Evolutionary conservation across 2,113 vertebrate species (phyloP), one percentile per base, ranked within the genome.

Genomic region (Vicugna pacos): DNA sequence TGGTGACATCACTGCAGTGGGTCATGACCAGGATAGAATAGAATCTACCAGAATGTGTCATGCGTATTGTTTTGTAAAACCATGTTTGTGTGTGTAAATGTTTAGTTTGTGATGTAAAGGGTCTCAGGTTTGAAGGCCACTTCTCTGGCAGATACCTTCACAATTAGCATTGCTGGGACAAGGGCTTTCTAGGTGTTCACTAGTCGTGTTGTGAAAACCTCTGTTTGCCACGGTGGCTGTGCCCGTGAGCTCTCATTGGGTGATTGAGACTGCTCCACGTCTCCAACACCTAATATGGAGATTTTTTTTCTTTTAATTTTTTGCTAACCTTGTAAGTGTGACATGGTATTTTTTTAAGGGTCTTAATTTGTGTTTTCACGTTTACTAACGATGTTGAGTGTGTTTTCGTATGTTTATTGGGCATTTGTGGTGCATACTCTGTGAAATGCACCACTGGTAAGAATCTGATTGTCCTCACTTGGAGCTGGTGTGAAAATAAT

Each of bases 241-340:
- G n/a, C 54, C 28, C n/a, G 5, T 20, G 38, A 35, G 42, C 24
- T 42, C 24, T 26, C 13, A 35, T 35, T 4, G 14, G 17, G 20
- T 42, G 5, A 48, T 17, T 20, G 48, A 35, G 42, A 9, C 42
- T 8, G 3, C 20, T 52, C 8, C 58, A 24, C 67, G 28, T 75
- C 38, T 65, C 28, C 16, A 79, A 30, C 3, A 69, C 50, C 9
- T 76, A 69, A 32, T 32, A 60, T 32, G 42, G 56, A n/a, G 12
- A 42, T 67, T 56, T 88, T 84, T 76, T 84, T 76, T n/a, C n/a
- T 54, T 84, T 64, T 79, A 48, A 70, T 90, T 90, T 93, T 90
- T 90, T 85, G 54, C 46, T 42, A 30, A 90, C 0, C 4, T 58
- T 12, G 0, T 56, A 26, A 54, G 22, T 93, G 30, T 93, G 48